Evolutionary conservation across 2,888 invertebrate species (phyloP).

Genomic region (Argynnis bischoffii): DNA sequence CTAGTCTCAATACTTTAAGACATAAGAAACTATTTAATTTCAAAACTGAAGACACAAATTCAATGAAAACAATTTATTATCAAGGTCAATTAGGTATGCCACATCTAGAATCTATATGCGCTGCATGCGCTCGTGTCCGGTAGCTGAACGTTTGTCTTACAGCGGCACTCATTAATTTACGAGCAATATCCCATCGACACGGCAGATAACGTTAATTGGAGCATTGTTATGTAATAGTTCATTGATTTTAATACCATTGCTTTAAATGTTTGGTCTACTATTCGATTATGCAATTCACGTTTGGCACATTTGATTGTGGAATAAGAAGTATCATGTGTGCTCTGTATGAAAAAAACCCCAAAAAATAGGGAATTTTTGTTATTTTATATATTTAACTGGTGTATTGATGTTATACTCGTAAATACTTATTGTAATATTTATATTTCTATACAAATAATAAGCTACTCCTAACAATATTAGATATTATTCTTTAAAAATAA

Average conservation of each 20-base stretch:
- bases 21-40: too few species aligned
- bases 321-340: background rate
- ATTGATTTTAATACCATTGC: conserved; percentile 49
- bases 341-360: too few species aligned
- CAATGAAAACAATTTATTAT: background rate
- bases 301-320: conserved; percentile 23
- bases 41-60: background rate
- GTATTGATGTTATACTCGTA: too few species aligned
- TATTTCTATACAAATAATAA: too few species aligned
- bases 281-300: conserved; percentile 33
- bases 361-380: too few species aligned
- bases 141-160: conserved; percentile 70
- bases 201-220: conserved; percentile 62
- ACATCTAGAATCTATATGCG: conserved; percentile 45
- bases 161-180: conserved; percentile 70
- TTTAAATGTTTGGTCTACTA: conserved; percentile 35
- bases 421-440: too few species aligned
- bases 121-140: conserved; percentile 52
- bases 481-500: too few species aligned
- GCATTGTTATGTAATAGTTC: conserved; percentile 62
- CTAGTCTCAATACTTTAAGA: too few species aligned
- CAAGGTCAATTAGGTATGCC: conserved; percentile 10
- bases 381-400: too few species aligned
- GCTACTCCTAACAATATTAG: too few species aligned
- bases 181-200: conserved; percentile 64